Percentiles rank a stretch among this genome's conserved stretches.
These are phyloP conservation scores for Oxystoma pomonae DNA, from an alignment of 2,888 invertebrate genomes.

Conservation along the genomic window DNA sequence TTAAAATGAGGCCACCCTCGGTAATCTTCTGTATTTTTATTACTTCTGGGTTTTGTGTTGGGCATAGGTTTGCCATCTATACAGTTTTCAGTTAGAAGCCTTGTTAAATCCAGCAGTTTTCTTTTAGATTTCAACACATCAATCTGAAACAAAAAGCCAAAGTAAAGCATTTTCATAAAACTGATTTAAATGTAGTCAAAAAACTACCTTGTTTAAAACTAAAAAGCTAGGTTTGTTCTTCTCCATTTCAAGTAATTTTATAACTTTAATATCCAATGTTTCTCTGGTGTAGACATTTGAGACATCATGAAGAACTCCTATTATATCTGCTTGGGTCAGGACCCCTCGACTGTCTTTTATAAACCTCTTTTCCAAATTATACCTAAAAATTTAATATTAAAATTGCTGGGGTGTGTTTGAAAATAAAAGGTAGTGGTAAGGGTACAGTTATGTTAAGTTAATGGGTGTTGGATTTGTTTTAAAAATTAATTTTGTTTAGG, in stretches of 20 bases:
- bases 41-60: constrained; percentile 24
- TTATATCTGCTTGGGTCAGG: constrained; percentile 67
- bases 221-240: constrained; percentile 64
- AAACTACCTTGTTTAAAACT: constrained; percentile 89
- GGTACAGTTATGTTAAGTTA: no score
- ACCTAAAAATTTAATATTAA: constrained; percentile 42
- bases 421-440: no score
- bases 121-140: constrained; percentile 67
- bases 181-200: constrained; percentile 31
- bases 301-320: constrained; percentile 85
- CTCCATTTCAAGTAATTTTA: constrained; percentile 63
- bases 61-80: constrained; percentile 39
- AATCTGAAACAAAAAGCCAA: constrained; percentile 54
- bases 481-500: no score
- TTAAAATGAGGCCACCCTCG: constrained; percentile 73
- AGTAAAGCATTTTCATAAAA: constrained; percentile 1
- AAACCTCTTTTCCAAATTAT: constrained; percentile 56
- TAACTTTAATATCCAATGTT: constrained; percentile 63
- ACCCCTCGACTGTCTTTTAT: constrained; percentile 57
- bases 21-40: constrained; percentile 29
- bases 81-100: constrained; percentile 59
- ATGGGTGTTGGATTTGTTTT: no score
- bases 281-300: constrained; percentile 66
- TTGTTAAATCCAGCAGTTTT: constrained; percentile 68
- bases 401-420: no score